These are phyloP conservation scores for Peromyscus aztecus DNA, from an alignment of 2,797 vertebrate genomes.

Conservation along the genomic window DNA sequence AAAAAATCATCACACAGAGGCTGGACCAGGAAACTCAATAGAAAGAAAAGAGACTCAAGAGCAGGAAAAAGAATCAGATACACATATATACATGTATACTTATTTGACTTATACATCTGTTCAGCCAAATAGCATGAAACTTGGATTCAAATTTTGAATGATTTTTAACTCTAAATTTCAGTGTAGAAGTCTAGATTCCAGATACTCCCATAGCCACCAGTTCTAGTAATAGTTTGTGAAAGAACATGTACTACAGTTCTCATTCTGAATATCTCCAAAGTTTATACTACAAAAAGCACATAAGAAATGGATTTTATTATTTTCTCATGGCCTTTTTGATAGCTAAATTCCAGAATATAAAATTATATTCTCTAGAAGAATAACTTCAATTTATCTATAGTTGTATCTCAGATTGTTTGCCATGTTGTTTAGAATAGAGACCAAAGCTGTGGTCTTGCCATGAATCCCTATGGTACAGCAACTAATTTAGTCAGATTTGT, in stretches of 20 bases:
- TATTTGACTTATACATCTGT: neutral
- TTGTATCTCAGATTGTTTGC: neutral
- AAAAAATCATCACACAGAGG: neutral
- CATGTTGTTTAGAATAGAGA: neutral
- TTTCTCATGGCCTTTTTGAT: neutral
- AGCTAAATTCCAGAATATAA: neutral
- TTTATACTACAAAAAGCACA: neutral
- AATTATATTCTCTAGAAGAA: conserved; percentile 1
- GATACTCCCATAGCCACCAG: neutral
- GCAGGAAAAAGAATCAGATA: neutral
- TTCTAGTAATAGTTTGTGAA: neutral
- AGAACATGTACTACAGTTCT: neutral
- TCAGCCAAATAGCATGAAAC: neutral
- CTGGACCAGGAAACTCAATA: neutral
- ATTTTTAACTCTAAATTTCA: neutral
- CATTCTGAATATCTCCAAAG: neutral
- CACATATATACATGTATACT: neutral
- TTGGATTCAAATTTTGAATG: neutral
- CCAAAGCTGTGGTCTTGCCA: neutral
- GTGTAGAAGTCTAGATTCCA: neutral
- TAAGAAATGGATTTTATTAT: neutral
- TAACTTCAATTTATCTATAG: neutral
- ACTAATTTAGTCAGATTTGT: neutral
- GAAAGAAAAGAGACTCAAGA: neutral
- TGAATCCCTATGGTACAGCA: neutral